These are phyloP conservation scores for Pocillopora meandrina DNA, from an alignment of 92 coral and sea anemone genomes.

Conservation along the genomic window DNA sequence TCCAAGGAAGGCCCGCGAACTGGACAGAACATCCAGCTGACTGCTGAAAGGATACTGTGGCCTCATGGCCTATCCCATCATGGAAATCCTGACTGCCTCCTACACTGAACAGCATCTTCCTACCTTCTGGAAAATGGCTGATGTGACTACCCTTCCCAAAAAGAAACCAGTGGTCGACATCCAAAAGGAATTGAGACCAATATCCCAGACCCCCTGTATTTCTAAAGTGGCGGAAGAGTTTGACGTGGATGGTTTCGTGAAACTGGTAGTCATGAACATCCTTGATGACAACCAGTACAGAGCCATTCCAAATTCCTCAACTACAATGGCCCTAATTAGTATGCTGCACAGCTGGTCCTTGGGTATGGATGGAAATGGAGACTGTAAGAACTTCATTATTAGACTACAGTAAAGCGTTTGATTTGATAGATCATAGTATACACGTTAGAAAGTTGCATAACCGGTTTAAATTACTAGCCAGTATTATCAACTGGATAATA, in stretches of 20 bases:
- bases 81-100: neutral
- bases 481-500: neutral
- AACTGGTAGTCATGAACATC: too few relatives aligned
- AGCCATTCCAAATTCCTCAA: too few relatives aligned
- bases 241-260: too few relatives aligned
- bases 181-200: conserved; percentile 27
- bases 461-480: conserved; percentile 11
- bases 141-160: conserved; percentile 13
- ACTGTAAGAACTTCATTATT: too few relatives aligned
- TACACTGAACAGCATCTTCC: conserved; percentile 25
- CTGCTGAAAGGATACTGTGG: neutral
- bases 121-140: conserved; percentile 29
- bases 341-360: conserved; percentile 1
- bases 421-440: neutral
- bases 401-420: too few relatives aligned
- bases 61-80: neutral
- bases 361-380: too few relatives aligned
- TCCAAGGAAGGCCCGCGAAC: neutral
- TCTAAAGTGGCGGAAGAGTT: too few relatives aligned
- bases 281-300: too few relatives aligned
- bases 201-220: too few relatives aligned
- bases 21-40: neutral
- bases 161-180: conserved; percentile 35
- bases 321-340: neutral
- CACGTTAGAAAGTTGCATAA: conserved; percentile 11